Conservation (phyloP, 2,797 vertebrate genomes). For the Vipera latastei region DNA sequence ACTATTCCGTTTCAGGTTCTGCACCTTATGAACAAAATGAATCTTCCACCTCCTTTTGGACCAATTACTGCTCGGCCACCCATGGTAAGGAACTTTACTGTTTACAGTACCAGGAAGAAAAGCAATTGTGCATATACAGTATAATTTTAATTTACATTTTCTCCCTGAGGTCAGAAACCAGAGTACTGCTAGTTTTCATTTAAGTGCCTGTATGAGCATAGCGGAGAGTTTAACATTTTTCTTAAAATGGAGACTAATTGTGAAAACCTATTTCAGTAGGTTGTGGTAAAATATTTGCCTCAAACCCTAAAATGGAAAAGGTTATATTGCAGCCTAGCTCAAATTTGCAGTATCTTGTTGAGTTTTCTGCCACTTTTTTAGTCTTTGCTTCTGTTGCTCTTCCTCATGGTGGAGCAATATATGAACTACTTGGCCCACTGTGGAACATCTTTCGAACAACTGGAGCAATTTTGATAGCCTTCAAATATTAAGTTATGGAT, state of each 20-base stretch:
- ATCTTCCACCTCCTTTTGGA: constrained; percentile 93
- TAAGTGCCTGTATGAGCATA: background rate
- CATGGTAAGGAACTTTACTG: constrained; percentile 74
- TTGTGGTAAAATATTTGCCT: background rate
- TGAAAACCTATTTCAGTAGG: background rate
- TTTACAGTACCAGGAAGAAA: background rate
- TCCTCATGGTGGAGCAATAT: no score
- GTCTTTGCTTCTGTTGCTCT: background rate
- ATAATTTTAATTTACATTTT: background rate
- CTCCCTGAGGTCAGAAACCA: background rate
- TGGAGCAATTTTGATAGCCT: background rate
- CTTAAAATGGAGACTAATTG: background rate
- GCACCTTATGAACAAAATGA: constrained; percentile 99
- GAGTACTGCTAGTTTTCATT: background rate
- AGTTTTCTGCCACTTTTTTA: background rate
- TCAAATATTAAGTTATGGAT: background rate
- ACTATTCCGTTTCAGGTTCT: constrained; percentile 80
- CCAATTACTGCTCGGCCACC: constrained; percentile 86
- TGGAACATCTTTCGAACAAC: background rate
- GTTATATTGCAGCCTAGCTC: background rate
- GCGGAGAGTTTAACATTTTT: background rate
- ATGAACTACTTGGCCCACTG: background rate
- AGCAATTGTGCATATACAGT: background rate
- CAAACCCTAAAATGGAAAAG: background rate
- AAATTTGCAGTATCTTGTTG: background rate